These are phyloP conservation scores for Agrotis exclamationis DNA, from an alignment of 2,888 invertebrate species.

Conservation along the genomic window DNA sequence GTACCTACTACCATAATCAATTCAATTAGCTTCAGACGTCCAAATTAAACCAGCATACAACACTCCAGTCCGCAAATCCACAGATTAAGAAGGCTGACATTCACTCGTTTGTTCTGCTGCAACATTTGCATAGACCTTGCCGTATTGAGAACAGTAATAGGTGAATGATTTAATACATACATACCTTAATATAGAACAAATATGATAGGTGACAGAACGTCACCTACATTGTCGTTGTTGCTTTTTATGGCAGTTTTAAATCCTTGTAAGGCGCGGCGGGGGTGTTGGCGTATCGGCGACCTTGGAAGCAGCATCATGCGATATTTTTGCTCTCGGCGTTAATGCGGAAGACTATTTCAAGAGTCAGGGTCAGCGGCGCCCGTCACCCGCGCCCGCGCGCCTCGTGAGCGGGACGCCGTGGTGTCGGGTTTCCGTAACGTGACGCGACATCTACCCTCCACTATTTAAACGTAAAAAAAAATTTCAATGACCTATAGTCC, in stretches of 20 bases:
- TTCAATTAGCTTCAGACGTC: conserved; percentile 46
- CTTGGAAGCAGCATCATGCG: conserved; percentile 88
- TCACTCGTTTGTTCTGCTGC: conserved; percentile 57
- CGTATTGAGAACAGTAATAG: conserved; percentile 53
- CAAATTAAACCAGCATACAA: conserved; percentile 37
- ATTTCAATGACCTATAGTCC: not conserved
- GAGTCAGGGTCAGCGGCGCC: conserved; percentile 89
- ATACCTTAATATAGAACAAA: conserved; percentile 8
- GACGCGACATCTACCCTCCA: conserved; percentile 72
- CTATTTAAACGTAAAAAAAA: conserved; percentile 36
- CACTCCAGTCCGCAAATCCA: conserved; percentile 39
- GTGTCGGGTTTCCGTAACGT: conserved; percentile 82
- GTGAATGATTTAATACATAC: conserved; percentile 27
- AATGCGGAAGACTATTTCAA: conserved; percentile 91
- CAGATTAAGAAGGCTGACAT: conserved; percentile 54
- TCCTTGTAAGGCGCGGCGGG: conserved; percentile 80
- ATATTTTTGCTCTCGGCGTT: conserved; percentile 89
- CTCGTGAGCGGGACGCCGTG: conserved; percentile 72
- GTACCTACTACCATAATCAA: conserved; percentile 32
- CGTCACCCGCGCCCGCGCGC: conserved; percentile 82
- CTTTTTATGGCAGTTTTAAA: conserved; percentile 75
- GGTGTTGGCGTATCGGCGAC: conserved; percentile 74
- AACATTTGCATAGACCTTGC: conserved; percentile 64
- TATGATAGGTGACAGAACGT: conserved; percentile 56
- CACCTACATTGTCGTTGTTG: conserved; percentile 47